Evolutionary conservation across 2,113 vertebrate species (phyloP), one percentile per base, ranked within the genome.

Genomic region (Vombatus ursinus): DNA sequence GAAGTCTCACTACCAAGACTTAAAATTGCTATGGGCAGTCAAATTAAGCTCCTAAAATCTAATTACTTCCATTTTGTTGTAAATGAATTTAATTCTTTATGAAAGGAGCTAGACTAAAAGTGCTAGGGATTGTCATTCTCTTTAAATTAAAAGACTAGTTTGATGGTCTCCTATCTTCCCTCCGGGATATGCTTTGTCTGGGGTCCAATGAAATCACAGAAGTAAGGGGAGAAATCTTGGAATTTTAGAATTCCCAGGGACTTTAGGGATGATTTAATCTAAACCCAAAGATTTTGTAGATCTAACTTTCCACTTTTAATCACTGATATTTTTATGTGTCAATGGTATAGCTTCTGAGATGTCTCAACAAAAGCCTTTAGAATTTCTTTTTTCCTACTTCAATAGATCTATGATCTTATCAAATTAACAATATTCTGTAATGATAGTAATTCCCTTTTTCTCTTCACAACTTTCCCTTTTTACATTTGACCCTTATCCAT

Each of bases 41-140:
- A 95, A 97, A 97, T 97, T 96, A 96, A 97, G 94, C 94, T 92
- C 94, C 95, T 94, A 96, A 97, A 97, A 90, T 96, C 51, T 96
- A 95, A 94, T 96, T 97, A 92, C 53, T 96, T 97, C 49, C 94
- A 92, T 84, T 96, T 96, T 97, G 91, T 91, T 93, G 25, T 93
- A 94, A 97, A 93, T 93, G 51, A 84, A 94, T 94, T 96, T 92
- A 95, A 93, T 96, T 94, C 93, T 44, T 97, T 93, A 95, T 96
- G 44, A 95, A 92, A 96, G 44, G 51, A 96, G 19, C 12, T 92
- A 52, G 25, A 92, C 0, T 93, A 93, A 97, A 94, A 95, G 90
- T 37, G 95, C 89, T 28, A 95, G 96, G 90, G 54, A 92, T 91
- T 90, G 28, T 5, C 28, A 23, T 57, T 96, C 28, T 89, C 48